Evolutionary conservation across 1,140 invertebrate species (phyloP).

Genomic region (Brachionus plicatilis): DNA sequence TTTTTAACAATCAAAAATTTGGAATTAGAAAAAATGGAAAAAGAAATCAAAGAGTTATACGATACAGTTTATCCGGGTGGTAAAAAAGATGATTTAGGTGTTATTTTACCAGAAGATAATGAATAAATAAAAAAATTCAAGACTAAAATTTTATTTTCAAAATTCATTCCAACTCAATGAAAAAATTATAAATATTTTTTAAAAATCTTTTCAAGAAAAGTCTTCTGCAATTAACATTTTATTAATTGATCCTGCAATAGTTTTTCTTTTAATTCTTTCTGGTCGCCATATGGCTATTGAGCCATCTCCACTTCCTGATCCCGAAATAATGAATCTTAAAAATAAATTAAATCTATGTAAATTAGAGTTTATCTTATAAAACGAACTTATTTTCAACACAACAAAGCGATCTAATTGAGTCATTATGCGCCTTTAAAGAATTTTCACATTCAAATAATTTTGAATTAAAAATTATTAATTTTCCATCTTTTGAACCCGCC

Average conservation of each 20-base stretch:
- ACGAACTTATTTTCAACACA: neutral
- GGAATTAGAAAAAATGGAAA: conserved; percentile 26
- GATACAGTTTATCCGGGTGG: conserved; percentile 9
- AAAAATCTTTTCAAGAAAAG: neutral
- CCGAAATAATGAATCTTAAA: conserved; percentile 14
- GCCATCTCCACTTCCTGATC: conserved; percentile 18
- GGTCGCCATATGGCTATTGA: conserved; percentile 8
- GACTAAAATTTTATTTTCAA: neutral
- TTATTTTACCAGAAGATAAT: conserved; percentile 14
- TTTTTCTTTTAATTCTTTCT: neutral
- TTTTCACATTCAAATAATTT: conserved; percentile 10
- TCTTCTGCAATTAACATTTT: neutral
- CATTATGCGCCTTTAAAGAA: conserved; percentile 26
- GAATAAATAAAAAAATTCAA: conserved; percentile 1
- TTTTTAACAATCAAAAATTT: conserved; percentile 10
- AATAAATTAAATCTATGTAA: neutral
- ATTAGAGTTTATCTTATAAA: neutral
- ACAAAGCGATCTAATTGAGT: conserved; percentile 7
- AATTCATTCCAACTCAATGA: neutral
- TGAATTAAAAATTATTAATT: neutral
- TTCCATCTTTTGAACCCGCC: conserved; percentile 19
- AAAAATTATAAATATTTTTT: neutral
- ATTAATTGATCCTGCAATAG: neutral
- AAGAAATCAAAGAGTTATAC: conserved; percentile 25
- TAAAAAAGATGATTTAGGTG: conserved; percentile 25